Conservation (phyloP, 2,888 invertebrate species). For the Polyploca ridens region DNA sequence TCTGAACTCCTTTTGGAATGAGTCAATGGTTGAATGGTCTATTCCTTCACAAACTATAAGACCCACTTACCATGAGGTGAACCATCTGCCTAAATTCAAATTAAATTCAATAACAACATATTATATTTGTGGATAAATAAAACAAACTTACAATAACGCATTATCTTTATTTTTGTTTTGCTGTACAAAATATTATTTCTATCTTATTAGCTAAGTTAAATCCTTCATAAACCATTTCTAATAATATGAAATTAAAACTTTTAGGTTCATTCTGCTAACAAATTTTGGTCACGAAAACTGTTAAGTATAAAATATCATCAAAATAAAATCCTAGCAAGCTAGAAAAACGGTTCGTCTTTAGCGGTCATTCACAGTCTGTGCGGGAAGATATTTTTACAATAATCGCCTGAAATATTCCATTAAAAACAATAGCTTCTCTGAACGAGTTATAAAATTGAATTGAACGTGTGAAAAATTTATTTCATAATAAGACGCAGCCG, state of each 20-base stretch:
- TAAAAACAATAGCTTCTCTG: not conserved
- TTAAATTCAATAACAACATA: no score
- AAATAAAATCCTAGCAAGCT: not conserved
- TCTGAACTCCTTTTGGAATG: no score
- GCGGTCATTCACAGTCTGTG: constrained; percentile 9
- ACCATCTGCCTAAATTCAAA: no score
- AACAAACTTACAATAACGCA: no score
- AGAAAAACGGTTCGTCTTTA: constrained; percentile 1
- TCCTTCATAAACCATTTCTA: not conserved
- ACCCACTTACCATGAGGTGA: no score
- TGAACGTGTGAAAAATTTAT: not conserved
- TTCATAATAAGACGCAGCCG: not conserved
- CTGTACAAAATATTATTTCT: not conserved
- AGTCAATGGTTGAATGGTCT: no score
- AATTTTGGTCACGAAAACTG: constrained; percentile 8
- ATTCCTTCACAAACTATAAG: no score
- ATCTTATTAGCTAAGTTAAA: not conserved
- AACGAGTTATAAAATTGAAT: not conserved
- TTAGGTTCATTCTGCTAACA: not conserved
- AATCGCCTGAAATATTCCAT: constrained; percentile 1
- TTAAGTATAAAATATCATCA: constrained; percentile 11
- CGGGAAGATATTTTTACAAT: not conserved
- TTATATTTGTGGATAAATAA: no score
- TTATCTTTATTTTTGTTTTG: not conserved
- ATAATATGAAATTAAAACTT: not conserved